Evolutionary conservation across 2,797 vertebrate species (phyloP).

Genomic region (Spea hammondii): DNA sequence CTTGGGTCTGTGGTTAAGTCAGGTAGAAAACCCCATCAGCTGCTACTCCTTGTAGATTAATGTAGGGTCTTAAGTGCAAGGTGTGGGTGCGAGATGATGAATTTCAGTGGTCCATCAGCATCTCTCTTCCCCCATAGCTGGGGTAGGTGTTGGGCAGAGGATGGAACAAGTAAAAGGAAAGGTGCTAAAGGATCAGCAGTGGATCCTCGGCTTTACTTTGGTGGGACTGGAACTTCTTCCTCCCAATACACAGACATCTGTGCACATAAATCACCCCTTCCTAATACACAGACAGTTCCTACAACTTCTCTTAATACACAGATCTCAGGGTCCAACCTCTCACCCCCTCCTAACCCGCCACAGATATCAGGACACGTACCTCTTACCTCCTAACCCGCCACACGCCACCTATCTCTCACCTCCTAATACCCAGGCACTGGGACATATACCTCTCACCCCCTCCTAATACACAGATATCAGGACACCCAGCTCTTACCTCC

Average conservation of each 20-base stretch:
- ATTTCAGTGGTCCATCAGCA: no score
- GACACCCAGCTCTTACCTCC: not conserved
- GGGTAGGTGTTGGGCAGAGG: no score
- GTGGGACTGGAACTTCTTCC: not conserved
- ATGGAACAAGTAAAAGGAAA: no score
- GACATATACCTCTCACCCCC: not conserved
- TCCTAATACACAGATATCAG: not conserved
- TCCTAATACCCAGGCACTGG: not conserved
- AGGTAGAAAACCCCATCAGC: no score
- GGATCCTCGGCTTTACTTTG: not conserved
- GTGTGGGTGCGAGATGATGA: no score
- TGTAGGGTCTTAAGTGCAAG: no score
- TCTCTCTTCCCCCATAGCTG: no score
- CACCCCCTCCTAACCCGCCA: not conserved
- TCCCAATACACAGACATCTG: conserved; percentile 11
- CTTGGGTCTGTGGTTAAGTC: no score
- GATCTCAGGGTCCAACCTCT: not conserved
- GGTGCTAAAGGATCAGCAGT: not conserved
- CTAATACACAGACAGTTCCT: not conserved
- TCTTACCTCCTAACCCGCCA: no score
- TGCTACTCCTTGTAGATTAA: no score
- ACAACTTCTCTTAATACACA: not conserved
- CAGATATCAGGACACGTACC: not conserved
- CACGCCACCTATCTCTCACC: not conserved
- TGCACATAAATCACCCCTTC: not conserved